These are phyloP conservation scores for Momotus momota DNA, from an alignment of 2,797 vertebrate species.

Conservation along the genomic window DNA sequence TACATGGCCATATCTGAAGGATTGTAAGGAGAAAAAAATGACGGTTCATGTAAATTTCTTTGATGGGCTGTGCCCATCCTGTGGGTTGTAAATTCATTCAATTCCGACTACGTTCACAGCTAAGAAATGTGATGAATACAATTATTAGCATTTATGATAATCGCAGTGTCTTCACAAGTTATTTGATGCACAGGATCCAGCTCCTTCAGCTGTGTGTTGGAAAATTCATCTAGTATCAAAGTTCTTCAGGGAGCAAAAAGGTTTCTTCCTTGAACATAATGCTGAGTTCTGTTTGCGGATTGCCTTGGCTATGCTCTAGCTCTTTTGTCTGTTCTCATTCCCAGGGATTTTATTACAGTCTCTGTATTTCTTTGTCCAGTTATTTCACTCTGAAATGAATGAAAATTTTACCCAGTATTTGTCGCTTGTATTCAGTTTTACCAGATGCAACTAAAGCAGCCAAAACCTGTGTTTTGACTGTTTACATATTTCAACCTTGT, in stretches of 20 bases:
- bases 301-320: neutral
- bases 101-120: neutral
- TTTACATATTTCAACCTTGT: neutral
- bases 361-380: neutral
- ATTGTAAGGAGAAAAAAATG: neutral
- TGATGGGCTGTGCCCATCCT: neutral
- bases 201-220: neutral
- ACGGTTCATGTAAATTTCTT: neutral
- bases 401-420: neutral
- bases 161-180: neutral
- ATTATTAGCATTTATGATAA: neutral
- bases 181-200: neutral
- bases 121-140: neutral
- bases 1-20: neutral
- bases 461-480: neutral
- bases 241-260: neutral
- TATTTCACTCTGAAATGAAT: neutral
- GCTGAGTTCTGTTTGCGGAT: neutral
- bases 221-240: neutral
- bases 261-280: neutral
- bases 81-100: neutral
- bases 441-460: neutral
- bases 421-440: neutral
- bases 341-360: neutral
- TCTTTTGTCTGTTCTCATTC: neutral